phyloP scores from a whole-genome alignment of 2,888 invertebrate genomes.

The Dasypolia templi region DNA sequence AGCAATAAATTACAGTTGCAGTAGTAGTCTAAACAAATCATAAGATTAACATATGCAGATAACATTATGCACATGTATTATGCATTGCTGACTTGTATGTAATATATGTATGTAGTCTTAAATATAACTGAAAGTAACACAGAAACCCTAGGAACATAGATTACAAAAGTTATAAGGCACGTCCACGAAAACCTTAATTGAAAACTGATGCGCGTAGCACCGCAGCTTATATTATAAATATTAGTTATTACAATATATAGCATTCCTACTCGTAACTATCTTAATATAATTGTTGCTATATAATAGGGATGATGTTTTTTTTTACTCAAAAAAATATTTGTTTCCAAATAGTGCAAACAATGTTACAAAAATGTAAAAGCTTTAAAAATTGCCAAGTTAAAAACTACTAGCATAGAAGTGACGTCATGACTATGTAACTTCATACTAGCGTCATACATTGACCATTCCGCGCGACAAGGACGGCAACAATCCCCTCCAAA shows the following conservation, averaged over 20 bases:
- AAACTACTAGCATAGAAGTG: no score
- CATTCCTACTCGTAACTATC: not conserved
- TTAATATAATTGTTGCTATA: no score
- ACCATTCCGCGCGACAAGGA: no score
- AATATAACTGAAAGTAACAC: slow-evolving; percentile 15
- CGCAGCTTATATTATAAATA: not conserved
- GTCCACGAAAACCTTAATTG: slow-evolving; percentile 1
- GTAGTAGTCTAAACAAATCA: slow-evolving; percentile 47
- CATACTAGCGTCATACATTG: no score
- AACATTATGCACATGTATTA: slow-evolving; percentile 41
- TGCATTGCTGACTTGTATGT: slow-evolving; percentile 16
- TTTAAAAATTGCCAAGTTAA: no score
- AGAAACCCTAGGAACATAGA: not conserved
- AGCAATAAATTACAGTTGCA: slow-evolving; percentile 43
- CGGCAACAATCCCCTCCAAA: no score
- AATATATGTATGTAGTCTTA: slow-evolving; percentile 14
- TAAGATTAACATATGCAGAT: slow-evolving; percentile 45
- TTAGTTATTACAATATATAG: not conserved
- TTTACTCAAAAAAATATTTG: no score
- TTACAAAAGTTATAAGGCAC: not conserved
- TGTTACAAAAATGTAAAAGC: no score
- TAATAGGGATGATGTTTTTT: no score
- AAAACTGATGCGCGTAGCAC: not conserved
- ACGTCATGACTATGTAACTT: no score
- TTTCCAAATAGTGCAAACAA: no score